A percentile compares a stretch with the other conserved stretches of the same genome.
Conservation (phyloP, 2,113 vertebrate species). For the Hemiprocne comata region DNA sequence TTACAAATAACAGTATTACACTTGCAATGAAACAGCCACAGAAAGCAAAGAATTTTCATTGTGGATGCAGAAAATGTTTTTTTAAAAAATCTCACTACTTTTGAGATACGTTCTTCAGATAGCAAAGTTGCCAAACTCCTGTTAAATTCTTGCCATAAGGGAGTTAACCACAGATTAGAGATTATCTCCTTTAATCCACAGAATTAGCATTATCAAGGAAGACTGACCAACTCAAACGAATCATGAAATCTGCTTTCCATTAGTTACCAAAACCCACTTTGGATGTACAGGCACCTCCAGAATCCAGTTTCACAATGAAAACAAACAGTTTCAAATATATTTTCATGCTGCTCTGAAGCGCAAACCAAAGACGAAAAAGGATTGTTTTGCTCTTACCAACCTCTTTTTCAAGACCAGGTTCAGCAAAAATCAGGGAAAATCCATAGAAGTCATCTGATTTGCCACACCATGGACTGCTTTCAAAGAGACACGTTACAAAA, state of each 20-base stretch:
- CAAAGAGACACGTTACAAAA: background rate
- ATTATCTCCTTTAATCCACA: background rate
- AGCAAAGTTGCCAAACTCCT: background rate
- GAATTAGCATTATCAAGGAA: background rate
- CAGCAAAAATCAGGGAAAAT: conserved; percentile 88
- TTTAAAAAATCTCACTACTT: background rate
- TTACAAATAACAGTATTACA: background rate
- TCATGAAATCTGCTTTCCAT: background rate
- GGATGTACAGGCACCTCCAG: background rate
- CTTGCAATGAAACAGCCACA: background rate
- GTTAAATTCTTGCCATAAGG: background rate
- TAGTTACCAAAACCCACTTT: background rate
- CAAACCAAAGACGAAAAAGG: background rate
- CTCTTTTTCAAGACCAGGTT: conserved; percentile 91
- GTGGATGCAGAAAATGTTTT: background rate
- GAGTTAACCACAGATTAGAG: background rate
- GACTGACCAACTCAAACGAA: background rate
- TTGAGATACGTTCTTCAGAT: background rate
- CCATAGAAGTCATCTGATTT: conserved; percentile 86
- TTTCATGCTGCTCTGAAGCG: background rate
- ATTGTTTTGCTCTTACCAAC: conserved; percentile 72
- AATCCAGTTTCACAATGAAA: background rate
- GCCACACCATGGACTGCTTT: conserved; percentile 85
- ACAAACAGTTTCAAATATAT: background rate
- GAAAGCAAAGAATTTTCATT: background rate